Percentiles rank a stretch among this genome's conserved stretches.
phyloP scores from a whole-genome alignment of 1,140 invertebrate genomes.

The Drosophila pachea region DNA sequence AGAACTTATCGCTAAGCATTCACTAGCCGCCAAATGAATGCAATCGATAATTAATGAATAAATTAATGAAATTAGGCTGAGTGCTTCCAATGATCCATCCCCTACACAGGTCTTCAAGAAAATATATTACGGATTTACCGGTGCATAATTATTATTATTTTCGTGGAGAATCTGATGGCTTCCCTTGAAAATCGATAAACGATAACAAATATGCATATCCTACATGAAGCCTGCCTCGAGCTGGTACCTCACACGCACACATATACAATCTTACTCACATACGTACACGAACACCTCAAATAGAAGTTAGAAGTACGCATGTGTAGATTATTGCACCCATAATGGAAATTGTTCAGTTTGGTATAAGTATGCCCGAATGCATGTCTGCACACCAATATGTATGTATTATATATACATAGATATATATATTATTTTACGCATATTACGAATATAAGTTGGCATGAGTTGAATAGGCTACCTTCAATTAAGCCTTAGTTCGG shows the following conservation, averaged over 20 bases:
- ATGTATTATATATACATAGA: conserved; percentile 17
- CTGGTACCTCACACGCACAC: not conserved
- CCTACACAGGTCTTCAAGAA: no score
- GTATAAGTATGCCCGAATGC: conserved; percentile 60
- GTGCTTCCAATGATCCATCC: no score
- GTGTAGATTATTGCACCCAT: conserved; percentile 42
- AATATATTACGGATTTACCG: no score
- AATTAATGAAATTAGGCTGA: no score
- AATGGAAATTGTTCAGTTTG: conserved; percentile 24
- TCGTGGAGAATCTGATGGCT: no score
- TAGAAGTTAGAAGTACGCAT: conserved; percentile 52
- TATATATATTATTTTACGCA: not conserved
- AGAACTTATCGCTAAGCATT: no score
- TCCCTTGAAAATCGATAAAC: no score
- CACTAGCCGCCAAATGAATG: no score
- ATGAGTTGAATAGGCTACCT: conserved; percentile 16
- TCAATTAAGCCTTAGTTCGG: no score
- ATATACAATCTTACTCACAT: conserved; percentile 13
- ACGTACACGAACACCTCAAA: conserved; percentile 5
- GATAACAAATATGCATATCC: no score
- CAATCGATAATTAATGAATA: no score
- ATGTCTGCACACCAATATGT: conserved; percentile 37
- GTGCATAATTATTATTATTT: no score
- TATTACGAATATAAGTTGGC: conserved; percentile 19
- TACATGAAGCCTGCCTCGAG: not conserved